Base-by-base conservation (phyloP, 2,888 invertebrate genomes). In the Orthonychiurus folsomi region DNA sequence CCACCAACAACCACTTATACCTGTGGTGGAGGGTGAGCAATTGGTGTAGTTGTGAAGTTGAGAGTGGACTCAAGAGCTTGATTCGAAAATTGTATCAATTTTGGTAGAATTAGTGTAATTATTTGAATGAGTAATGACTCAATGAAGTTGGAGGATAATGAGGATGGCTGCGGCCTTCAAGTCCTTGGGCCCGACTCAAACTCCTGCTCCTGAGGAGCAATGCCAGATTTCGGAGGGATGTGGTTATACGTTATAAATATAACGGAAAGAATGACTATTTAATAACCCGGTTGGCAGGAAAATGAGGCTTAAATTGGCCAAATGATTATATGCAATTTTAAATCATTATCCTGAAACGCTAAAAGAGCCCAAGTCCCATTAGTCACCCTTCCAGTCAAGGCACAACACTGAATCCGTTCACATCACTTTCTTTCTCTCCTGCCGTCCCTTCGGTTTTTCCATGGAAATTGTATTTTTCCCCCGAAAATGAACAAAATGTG, bases 261-360 rank as follows among this genome's bases (percentile, higher is more conserved):
- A 72, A 70, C 70, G 70, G 72, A 68, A 70, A 70, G 70, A 72
- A 70, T 70, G 72, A 70, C 72, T 70, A 70, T 72, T 72, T 72
- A 72, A 72, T 72, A 70, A 69, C 70, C 70, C 69, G 69, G 70
- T 66, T 70, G 70, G 70, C 69, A 70, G 70, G 70, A 72, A 72
- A 72, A 72, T 72, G 72, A 72, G 72, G 70, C 68, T 69, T 69
- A 72, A 72, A 72, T 72, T 72, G 72, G 72, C 70, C 70, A 72
- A 70, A 69, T 70, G 70, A 72, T 72, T 72, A 72, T 72, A 72
- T 72, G 72, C 72, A 72, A 72, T 72, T 72, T 72, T 72, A 72
- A 72, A 72, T 72, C 70, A 72, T 72, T 72, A 72, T 72, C 72
- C 65, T 67, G 63, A 62, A 67, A 67, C 67, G 68, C 68, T 69